Conservation (phyloP, 2,888 invertebrate species). For the Punctoribates punctum region DNA sequence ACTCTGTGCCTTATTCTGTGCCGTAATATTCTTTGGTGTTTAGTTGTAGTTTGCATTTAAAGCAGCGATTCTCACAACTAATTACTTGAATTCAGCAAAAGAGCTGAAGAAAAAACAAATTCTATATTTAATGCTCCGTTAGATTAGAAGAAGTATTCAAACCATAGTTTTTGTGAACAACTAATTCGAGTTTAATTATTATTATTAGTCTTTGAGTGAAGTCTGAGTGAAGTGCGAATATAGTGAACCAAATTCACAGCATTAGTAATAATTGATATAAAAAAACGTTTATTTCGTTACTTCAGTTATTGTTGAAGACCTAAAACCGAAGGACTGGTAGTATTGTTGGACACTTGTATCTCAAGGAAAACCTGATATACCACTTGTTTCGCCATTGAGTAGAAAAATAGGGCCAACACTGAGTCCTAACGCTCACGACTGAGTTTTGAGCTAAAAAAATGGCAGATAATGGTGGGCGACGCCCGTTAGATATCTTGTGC, state of each 20-base stretch:
- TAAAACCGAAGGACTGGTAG: not conserved
- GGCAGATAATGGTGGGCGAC: constrained; percentile 16
- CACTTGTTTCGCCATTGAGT: constrained; percentile 1
- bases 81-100: not conserved
- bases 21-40: not conserved
- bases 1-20: no score
- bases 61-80: not conserved
- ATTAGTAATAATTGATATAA: not conserved
- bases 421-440: not conserved
- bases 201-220: no score
- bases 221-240: not conserved
- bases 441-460: not conserved
- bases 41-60: not conserved
- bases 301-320: not conserved
- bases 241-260: constrained; percentile 1
- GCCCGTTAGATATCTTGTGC: not conserved
- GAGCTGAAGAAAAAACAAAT: not conserved
- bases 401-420: constrained; percentile 15
- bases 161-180: not conserved
- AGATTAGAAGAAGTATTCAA: not conserved
- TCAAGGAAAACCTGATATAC: constrained; percentile 16
- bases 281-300: not conserved
- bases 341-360: not conserved
- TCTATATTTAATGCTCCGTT: not conserved
- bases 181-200: constrained; percentile 10